Conservation (phyloP, 2,888 invertebrate genomes). For the Bombylius major region DNA sequence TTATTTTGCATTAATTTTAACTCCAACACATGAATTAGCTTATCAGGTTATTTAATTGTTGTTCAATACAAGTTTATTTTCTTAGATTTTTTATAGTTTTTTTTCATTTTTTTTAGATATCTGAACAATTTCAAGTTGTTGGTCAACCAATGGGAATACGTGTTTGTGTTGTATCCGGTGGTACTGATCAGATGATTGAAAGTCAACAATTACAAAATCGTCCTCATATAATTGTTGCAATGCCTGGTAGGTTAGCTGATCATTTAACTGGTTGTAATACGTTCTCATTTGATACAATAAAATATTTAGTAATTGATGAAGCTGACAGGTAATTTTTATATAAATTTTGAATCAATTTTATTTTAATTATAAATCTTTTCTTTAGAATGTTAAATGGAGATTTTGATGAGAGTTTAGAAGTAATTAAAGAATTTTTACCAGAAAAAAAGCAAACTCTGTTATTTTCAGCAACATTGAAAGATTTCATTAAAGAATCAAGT, state of each 20-base stretch:
- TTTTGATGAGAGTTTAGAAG: conserved; percentile 70
- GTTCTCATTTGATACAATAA: conserved; percentile 62
- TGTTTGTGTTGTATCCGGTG: conserved; percentile 85
- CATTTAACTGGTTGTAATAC: conserved; percentile 80
- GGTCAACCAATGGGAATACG: conserved; percentile 78
- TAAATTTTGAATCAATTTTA: conserved; percentile 35
- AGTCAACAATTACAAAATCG: conserved; percentile 66
- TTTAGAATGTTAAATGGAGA: conserved; percentile 51
- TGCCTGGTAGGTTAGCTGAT: conserved; percentile 90
- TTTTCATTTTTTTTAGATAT: conserved; percentile 49
- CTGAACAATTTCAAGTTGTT: conserved; percentile 85
- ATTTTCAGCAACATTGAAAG: conserved; percentile 93
- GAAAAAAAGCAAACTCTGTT: conserved; percentile 72
- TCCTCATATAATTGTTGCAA: conserved; percentile 92
- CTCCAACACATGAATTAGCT: conserved; percentile 88
- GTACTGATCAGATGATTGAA: conserved; percentile 84
- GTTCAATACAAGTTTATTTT: neutral
- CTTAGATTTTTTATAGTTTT: neutral
- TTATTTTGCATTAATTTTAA: conserved; percentile 86
- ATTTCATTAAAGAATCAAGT: conserved; percentile 58
- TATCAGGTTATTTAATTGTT: conserved; percentile 43
- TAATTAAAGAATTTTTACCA: conserved; percentile 65
- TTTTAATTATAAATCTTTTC: conserved; percentile 28
- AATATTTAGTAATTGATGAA: conserved; percentile 89
- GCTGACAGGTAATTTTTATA: conserved; percentile 65